These are phyloP conservation scores for Microvelia longipes DNA, from an alignment of 1,140 invertebrate genomes.

Conservation along the genomic window DNA sequence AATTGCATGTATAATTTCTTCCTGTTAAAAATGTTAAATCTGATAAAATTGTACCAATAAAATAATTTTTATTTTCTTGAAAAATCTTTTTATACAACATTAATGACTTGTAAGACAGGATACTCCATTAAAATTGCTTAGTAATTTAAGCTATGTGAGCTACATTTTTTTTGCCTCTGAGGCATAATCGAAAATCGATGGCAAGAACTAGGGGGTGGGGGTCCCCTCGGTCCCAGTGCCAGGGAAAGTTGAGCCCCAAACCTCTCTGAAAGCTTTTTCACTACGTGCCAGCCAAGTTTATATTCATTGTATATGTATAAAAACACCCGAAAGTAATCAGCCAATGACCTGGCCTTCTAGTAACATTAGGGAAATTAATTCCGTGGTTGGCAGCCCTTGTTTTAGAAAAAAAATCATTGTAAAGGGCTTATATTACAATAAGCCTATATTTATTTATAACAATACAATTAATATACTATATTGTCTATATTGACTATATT, in stretches of 20 bases:
- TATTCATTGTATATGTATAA: neutral
- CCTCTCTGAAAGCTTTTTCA: neutral
- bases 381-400: neutral
- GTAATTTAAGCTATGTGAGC: neutral
- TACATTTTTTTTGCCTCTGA: neutral
- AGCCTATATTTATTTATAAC: too few species aligned
- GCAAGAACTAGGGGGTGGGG: neutral
- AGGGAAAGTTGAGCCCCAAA: neutral
- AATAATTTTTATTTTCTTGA: too few species aligned
- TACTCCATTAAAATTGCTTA: neutral
- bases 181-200: neutral
- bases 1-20: too few species aligned
- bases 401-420: too few species aligned
- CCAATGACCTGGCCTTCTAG: neutral
- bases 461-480: too few species aligned
- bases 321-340: neutral
- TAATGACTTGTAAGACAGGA: neutral
- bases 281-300: neutral
- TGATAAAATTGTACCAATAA: too few species aligned
- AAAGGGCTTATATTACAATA: too few species aligned
- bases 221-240: neutral
- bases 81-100: neutral
- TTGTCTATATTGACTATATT: too few species aligned
- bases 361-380: neutral
- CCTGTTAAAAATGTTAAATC: too few species aligned